phyloP scores from a whole-genome alignment of 2,797 vertebrate species.

The Danio kyathit region DNA sequence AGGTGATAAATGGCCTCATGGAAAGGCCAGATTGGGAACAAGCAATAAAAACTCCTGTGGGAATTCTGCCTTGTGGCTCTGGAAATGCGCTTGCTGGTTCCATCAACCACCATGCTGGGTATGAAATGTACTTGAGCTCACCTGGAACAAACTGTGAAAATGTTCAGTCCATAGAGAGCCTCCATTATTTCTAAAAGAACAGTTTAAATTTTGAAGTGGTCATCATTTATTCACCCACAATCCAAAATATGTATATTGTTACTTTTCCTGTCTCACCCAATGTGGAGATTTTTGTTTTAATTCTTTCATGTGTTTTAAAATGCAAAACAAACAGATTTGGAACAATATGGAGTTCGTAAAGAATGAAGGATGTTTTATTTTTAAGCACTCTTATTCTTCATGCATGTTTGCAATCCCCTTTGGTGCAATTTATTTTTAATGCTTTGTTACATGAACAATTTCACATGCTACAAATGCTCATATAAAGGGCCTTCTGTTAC shows the following conservation, averaged over 20 bases:
- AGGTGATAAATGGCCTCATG: constrained; percentile 94
- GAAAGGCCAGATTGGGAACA: constrained; percentile 90
- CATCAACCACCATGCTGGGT: constrained; percentile 90
- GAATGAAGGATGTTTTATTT: neutral
- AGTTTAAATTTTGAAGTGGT: neutral
- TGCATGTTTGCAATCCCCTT: neutral
- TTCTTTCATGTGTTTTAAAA: neutral
- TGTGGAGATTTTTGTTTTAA: neutral
- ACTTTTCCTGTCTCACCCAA: neutral
- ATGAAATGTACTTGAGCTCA: constrained; percentile 75
- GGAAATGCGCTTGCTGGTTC: constrained; percentile 92
- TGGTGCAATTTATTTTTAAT: neutral
- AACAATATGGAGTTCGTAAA: neutral
- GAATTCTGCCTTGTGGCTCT: constrained; percentile 91
- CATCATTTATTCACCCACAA: neutral
- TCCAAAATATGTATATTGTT: neutral
- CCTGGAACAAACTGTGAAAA: neutral
- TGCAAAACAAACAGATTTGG: neutral
- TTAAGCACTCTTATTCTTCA: neutral
- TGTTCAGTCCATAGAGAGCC: neutral
- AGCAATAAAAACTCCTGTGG: constrained; percentile 89
- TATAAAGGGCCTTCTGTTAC: neutral
- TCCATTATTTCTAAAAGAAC: neutral
- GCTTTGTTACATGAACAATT: neutral
- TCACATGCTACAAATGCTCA: neutral